Evolutionary conservation across 1,140 invertebrate genomes (phyloP).

Genomic region (Tetramorium simillimum): DNA sequence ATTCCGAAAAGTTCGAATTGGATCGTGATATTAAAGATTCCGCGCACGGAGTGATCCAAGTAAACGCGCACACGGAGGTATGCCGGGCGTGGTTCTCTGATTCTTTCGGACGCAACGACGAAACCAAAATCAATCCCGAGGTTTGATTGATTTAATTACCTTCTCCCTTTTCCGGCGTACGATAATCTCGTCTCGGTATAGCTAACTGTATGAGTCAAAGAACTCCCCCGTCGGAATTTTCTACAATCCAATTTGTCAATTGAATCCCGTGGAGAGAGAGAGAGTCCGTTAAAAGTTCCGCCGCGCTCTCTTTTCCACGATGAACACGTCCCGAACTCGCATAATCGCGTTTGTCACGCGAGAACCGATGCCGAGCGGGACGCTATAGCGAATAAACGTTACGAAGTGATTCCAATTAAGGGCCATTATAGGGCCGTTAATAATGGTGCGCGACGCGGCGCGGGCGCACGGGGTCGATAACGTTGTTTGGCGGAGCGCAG

Average conservation of each 20-base stretch:
- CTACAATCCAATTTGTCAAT: conserved; percentile 6
- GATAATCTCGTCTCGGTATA: background rate
- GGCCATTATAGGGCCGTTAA: conserved; percentile 60
- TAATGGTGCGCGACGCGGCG: conserved; percentile 22
- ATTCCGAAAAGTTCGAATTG: conserved; percentile 45
- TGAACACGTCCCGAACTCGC: background rate
- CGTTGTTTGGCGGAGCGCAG: conserved; percentile 43
- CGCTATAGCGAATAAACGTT: conserved; percentile 51
- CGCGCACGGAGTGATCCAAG: background rate
- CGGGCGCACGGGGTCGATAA: conserved; percentile 43
- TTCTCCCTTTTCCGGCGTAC: background rate
- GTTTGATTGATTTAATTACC: background rate
- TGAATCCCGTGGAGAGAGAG: background rate
- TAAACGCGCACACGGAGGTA: conserved; percentile 3
- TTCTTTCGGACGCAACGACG: background rate
- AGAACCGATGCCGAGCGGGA: conserved; percentile 11
- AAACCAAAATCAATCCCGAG: background rate
- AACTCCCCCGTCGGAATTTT: background rate
- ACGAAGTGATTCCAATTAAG: conserved; percentile 61
- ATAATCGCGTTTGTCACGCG: conserved; percentile 51
- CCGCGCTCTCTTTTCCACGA: background rate
- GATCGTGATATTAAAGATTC: conserved; percentile 32
- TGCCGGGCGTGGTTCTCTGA: background rate
- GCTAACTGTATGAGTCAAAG: background rate
- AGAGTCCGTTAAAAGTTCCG: background rate